Evolutionary conservation across 2,888 invertebrate species (phyloP), one percentile per base, ranked within the genome.

Genomic region (Diarsia dahlii): DNA sequence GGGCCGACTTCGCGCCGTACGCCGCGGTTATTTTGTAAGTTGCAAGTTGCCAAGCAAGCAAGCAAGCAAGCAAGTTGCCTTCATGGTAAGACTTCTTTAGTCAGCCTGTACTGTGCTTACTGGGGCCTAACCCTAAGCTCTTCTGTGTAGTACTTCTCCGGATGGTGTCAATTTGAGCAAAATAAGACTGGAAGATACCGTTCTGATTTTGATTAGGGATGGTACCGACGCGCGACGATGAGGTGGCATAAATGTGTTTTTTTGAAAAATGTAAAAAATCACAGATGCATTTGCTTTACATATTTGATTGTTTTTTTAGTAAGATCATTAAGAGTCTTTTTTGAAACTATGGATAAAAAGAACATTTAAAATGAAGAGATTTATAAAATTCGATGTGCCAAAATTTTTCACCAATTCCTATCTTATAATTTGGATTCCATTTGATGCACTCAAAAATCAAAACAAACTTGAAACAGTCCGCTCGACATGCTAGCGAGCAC

Each of bases 1-100:
- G 93, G 94, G 93, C 94, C 94, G 94, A 91, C 93, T 91, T 89
- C 88, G 92, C 93, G 91, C 90, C 91, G 92, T 92, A 90, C 90
- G 91, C 90, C 89, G 90, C 88, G 89, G 90, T 89, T 88, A 90
- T 92, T 81, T 84, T 88, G 89, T 85, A 88, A 86, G 79, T 84
- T 80, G 77, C n/a, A n/a, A n/a, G n/a, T n/a, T n/a, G n/a, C n/a
- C n/a, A n/a, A n/a, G n/a, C n/a, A n/a, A n/a, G n/a, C n/a, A n/a
- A n/a, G n/a, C n/a, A n/a, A n/a, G n/a, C n/a, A n/a, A 82, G 74
- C 71, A 72, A 81, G 76, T 74, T 46, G 54, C 62, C 50, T 81
- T 70, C 50, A 39, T 23, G n/a, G 60, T 46, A 39, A 34, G 64
- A 58, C 64, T 65, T 39, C 39, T 62, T 34, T 34, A 34, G n/a